A percentile compares a stretch with the other conserved stretches of the same genome.
These are phyloP conservation scores for Brienomyrus longianalis DNA, from an alignment of 2,113 vertebrate genomes.

Conservation along the genomic window DNA sequence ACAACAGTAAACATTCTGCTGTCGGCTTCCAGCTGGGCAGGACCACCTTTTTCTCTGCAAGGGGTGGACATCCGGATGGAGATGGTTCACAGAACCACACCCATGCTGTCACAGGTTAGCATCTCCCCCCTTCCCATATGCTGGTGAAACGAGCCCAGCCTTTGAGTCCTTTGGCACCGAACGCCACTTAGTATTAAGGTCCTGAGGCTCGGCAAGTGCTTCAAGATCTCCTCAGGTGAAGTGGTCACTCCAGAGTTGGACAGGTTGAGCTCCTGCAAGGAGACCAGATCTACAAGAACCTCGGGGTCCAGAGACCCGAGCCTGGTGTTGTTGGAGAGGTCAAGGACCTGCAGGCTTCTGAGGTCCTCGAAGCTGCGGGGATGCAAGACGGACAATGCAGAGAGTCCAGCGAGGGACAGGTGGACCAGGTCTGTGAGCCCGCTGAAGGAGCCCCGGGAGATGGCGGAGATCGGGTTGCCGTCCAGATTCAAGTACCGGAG, in stretches of 20 bases:
- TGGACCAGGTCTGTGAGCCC: slow-evolving; percentile 72
- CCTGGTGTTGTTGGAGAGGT: slow-evolving; percentile 75
- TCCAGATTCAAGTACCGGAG: slow-evolving; percentile 82
- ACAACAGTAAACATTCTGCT: background rate
- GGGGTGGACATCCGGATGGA: background rate
- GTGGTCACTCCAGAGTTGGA: slow-evolving; percentile 63
- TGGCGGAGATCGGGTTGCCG: slow-evolving; percentile 64
- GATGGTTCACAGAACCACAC: slow-evolving; percentile 41
- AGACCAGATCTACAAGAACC: slow-evolving; percentile 68
- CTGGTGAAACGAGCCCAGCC: slow-evolving; percentile 76
- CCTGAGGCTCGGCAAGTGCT: slow-evolving; percentile 75
- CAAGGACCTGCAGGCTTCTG: slow-evolving; percentile 73
- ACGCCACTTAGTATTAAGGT: slow-evolving; percentile 69
- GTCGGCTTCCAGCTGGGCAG: background rate
- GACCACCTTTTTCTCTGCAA: background rate
- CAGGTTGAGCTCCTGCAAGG: slow-evolving; percentile 84
- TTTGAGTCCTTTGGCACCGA: slow-evolving; percentile 76
- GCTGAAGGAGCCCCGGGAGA: slow-evolving; percentile 62
- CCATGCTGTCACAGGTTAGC: slow-evolving; percentile 65
- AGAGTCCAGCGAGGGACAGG: slow-evolving; percentile 74
- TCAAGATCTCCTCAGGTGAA: slow-evolving; percentile 68
- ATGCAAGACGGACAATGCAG: slow-evolving; percentile 56
- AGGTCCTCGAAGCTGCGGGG: slow-evolving; percentile 70
- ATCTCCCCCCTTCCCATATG: slow-evolving; percentile 69
- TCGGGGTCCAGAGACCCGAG: slow-evolving; percentile 61